A percentile compares a stretch with the other conserved stretches of the same genome.
Conservation (phyloP, 2,888 invertebrate genomes). For the Emmelina monodactyla region DNA sequence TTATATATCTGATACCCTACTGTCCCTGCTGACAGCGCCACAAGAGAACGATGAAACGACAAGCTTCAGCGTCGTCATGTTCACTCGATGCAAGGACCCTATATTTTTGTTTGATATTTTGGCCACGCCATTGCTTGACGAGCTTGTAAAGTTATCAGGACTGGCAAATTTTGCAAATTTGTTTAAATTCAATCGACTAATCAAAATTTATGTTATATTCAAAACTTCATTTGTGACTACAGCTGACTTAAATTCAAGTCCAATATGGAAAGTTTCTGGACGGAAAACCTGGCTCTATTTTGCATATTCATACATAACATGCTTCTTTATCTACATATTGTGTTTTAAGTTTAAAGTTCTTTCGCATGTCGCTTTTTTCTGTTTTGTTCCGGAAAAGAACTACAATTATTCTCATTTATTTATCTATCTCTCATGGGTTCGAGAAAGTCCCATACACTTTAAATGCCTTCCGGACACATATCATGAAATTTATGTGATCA, state of each 20-base stretch:
- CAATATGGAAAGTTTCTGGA: neutral
- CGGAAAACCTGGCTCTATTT: neutral
- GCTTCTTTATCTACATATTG: neutral
- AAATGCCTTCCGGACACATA: neutral
- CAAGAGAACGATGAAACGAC: too few species aligned
- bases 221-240: too few species aligned
- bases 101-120: slow-evolving; percentile 34
- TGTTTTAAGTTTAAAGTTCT: neutral
- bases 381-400: too few species aligned
- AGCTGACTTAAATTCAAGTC: neutral
- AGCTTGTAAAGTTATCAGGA: neutral
- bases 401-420: too few species aligned
- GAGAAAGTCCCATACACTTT: neutral
- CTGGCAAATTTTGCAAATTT: neutral
- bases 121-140: slow-evolving; percentile 13
- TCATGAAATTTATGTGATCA: neutral
- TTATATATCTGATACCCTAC: slow-evolving; percentile 31
- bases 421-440: too few species aligned
- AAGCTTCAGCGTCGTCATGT: too few species aligned
- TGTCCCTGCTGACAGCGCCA: slow-evolving; percentile 37
- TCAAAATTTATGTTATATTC: neutral
- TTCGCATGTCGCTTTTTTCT: neutral
- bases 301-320: neutral
- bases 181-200: neutral
- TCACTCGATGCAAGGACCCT: slow-evolving; percentile 32